phyloP scores from a whole-genome alignment of 2,113 vertebrate species.

The Datnioides undecimradiatus region DNA sequence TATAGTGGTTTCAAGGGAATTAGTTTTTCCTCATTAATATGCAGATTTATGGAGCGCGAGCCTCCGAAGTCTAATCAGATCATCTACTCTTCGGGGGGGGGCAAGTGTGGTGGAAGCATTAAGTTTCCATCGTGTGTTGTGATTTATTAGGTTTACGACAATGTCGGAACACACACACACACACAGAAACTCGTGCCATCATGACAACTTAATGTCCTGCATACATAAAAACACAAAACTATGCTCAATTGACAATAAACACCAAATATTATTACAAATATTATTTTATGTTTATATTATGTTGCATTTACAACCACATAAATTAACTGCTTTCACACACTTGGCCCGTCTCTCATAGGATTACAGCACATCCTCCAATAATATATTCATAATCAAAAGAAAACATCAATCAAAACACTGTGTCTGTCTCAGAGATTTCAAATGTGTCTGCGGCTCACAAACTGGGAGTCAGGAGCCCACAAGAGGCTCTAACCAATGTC shows the following conservation, averaged over 20 bases:
- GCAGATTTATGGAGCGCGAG: conserved; percentile 54
- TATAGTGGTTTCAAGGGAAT: conserved; percentile 49
- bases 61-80: conserved; percentile 69
- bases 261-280: no score
- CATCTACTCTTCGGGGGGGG: conserved; percentile 51
- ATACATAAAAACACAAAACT: conserved; percentile 3
- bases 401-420: neutral
- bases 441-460: neutral
- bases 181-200: neutral
- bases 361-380: neutral
- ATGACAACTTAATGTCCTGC: conserved; percentile 30
- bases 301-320: neutral
- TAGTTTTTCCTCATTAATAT: conserved; percentile 41
- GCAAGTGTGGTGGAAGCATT: conserved; percentile 33
- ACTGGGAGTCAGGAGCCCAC: neutral
- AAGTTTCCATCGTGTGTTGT: conserved; percentile 39
- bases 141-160: conserved; percentile 60
- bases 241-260: neutral
- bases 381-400: neutral
- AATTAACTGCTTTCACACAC: neutral
- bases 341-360: neutral
- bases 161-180: conserved; percentile 6
- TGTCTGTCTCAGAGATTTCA: neutral
- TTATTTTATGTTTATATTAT: neutral
- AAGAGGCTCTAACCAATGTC: neutral